These are phyloP conservation scores for Latheticus oryzae DNA, from an alignment of 2,888 invertebrate genomes.

Conservation along the genomic window DNA sequence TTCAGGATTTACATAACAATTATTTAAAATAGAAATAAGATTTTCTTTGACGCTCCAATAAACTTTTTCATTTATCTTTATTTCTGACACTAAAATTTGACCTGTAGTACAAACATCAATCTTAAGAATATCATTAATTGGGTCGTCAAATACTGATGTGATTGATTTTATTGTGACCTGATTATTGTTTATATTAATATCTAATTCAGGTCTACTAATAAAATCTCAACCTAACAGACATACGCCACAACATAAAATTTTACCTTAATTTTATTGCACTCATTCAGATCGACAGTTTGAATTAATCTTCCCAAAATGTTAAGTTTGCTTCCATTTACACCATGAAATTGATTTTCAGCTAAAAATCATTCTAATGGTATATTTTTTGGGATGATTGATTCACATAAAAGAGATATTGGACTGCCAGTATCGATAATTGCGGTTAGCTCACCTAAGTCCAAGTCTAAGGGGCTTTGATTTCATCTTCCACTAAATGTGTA, in stretches of 20 bases:
- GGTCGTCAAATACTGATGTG: too few relatives aligned
- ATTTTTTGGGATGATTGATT: conserved; percentile 9
- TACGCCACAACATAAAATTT: conserved; percentile 32
- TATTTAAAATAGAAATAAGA: too few relatives aligned
- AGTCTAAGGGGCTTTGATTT: background rate
- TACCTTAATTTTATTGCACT: background rate
- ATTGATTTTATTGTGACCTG: too few relatives aligned
- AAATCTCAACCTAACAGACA: conserved; percentile 30
- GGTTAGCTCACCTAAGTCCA: background rate
- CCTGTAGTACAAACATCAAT: too few relatives aligned
- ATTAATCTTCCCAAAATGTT: background rate
- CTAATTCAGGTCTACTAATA: too few relatives aligned
- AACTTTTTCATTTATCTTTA: too few relatives aligned
- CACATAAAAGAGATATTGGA: background rate
- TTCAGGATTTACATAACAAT: too few relatives aligned
- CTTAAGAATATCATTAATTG: too few relatives aligned
- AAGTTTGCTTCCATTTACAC: background rate
- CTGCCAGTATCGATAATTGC: background rate
- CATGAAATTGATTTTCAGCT: background rate
- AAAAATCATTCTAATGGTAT: background rate
- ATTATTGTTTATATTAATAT: too few relatives aligned
- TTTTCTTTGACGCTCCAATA: too few relatives aligned
- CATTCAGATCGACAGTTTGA: background rate
- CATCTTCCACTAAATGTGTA: background rate
- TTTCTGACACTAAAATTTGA: too few relatives aligned